A percentile compares a stretch with the other conserved stretches of the same genome.
Evolutionary conservation across 2,797 vertebrate genomes (phyloP).

Genomic region (Danio tinwini): DNA sequence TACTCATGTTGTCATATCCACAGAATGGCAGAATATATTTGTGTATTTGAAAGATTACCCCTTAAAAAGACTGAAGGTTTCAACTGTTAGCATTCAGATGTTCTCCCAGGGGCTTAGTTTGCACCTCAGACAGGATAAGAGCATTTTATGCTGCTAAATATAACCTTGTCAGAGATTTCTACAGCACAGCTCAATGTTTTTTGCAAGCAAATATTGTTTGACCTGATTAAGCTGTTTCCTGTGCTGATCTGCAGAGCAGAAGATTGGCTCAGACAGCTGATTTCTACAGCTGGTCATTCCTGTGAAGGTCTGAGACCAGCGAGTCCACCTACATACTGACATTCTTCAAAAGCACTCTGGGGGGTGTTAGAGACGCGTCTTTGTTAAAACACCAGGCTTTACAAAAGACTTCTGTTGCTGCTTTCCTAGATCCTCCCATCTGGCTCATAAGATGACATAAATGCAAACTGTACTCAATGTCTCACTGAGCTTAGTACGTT

Average conservation of each 20-base stretch:
- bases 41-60: conserved; percentile 3
- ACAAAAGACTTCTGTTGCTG: conserved; percentile 41
- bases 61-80: conserved; percentile 14
- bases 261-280: background rate
- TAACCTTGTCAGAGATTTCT: conserved; percentile 43
- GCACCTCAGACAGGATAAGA: conserved; percentile 47
- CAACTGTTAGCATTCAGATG: background rate
- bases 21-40: background rate
- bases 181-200: conserved; percentile 56
- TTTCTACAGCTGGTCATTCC: conserved; percentile 64
- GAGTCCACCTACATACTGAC: conserved; percentile 67
- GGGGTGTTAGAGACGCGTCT: conserved; percentile 24
- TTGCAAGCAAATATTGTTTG: conserved; percentile 55
- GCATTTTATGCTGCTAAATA: conserved; percentile 57
- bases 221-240: conserved; percentile 71
- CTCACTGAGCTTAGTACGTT: background rate
- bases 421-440: conserved; percentile 16
- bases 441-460: conserved; percentile 1
- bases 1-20: background rate
- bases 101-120: conserved; percentile 30
- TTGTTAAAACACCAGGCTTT: conserved; percentile 38
- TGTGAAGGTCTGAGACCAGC: conserved; percentile 67
- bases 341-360: conserved; percentile 28
- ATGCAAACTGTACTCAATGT: background rate
- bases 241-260: conserved; percentile 60